phyloP scores from a whole-genome alignment of 2,113 vertebrate genomes.

The Prunella fulvescens region DNA sequence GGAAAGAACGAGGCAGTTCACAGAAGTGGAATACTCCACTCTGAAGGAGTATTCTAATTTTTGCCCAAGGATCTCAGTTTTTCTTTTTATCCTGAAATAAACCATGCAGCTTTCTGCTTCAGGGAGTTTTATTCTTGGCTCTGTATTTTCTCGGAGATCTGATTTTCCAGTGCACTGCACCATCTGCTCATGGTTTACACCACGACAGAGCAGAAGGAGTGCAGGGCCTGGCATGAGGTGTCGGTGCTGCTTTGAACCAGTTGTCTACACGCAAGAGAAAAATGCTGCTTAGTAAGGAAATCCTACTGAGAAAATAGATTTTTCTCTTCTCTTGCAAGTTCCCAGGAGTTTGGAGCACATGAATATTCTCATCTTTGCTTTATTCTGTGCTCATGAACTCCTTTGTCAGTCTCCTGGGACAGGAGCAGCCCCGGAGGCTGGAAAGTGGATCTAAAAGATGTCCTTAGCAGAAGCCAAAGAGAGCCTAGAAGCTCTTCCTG shows the following conservation, averaged over 20 bases:
- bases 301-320: not conserved
- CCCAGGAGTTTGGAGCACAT: not conserved
- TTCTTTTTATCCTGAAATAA: conserved; percentile 24
- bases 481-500: not conserved
- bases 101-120: not conserved
- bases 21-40: not conserved
- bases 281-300: not conserved
- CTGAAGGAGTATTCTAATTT: not conserved
- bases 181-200: conserved; percentile 25
- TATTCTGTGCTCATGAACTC: not conserved
- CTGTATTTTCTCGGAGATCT: not conserved
- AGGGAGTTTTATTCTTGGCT: conserved; percentile 11
- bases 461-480: not conserved
- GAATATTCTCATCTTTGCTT: not conserved
- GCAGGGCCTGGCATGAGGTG: not conserved
- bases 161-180: conserved; percentile 47
- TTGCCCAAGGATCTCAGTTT: conserved; percentile 3
- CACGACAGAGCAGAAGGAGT: not conserved
- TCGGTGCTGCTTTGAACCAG: not conserved
- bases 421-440: not conserved
- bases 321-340: not conserved
- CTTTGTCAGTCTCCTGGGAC: not conserved
- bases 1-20: not conserved
- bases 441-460: not conserved
- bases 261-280: not conserved